These are phyloP conservation scores for Porites evermanni DNA, from an alignment of 92 coral and sea anemone species.

Conservation along the genomic window DNA sequence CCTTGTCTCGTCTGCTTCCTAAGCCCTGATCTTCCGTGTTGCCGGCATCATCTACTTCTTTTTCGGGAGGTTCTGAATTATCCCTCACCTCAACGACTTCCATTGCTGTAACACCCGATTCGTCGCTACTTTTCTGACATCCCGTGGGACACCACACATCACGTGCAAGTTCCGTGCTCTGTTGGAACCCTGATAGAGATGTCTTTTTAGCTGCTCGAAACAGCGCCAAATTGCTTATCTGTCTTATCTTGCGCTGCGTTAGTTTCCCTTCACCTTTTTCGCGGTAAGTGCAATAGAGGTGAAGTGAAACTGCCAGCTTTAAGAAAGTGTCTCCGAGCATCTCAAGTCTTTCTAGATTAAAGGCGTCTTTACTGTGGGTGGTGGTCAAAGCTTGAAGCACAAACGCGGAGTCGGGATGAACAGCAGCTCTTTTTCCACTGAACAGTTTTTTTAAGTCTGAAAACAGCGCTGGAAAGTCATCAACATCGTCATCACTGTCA, in stretches of 20 bases:
- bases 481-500: conserved; percentile 13
- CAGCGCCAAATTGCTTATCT: conserved; percentile 87
- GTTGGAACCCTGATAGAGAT: conserved; percentile 71
- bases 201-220: conserved; percentile 69
- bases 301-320: conserved; percentile 91
- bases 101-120: not conserved
- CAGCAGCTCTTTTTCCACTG: not conserved
- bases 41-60: conserved; percentile 24
- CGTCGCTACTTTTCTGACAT: not conserved
- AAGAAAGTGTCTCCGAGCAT: conserved; percentile 98
- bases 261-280: conserved; percentile 93
- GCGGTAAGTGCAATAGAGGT: conserved; percentile 71
- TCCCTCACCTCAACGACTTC: not conserved
- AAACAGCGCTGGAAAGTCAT: conserved; percentile 7
- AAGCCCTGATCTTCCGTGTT: not conserved
- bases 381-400: conserved; percentile 88
- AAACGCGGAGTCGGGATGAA: conserved; percentile 63
- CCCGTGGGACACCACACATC: conserved; percentile 82
- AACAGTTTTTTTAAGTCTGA: conserved; percentile 28
- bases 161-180: conserved; percentile 72
- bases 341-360: conserved; percentile 93
- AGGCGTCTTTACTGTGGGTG: conserved; percentile 77
- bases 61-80: not conserved
- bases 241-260: conserved; percentile 77
- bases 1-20: not conserved